These are phyloP conservation scores for Sebastes fasciatus DNA, from an alignment of 2,113 vertebrate species.

Conservation along the genomic window DNA sequence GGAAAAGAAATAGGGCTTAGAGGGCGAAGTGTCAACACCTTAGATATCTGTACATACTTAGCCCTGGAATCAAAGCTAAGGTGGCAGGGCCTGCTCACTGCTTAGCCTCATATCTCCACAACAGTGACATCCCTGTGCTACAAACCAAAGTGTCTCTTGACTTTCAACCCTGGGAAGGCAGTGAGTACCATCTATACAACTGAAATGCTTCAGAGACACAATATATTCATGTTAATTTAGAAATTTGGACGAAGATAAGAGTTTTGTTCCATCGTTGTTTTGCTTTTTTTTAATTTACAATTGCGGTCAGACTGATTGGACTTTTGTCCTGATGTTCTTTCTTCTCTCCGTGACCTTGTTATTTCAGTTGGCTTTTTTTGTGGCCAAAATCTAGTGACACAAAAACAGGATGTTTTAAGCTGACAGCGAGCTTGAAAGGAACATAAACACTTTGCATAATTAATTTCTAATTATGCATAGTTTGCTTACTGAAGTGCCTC, in stretches of 20 bases:
- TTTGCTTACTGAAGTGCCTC: slow-evolving; percentile 52
- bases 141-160: slow-evolving; percentile 71
- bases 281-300: background rate
- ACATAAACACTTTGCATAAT: slow-evolving; percentile 64
- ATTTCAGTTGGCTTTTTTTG: slow-evolving; percentile 30
- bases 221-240: background rate
- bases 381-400: slow-evolving; percentile 45
- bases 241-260: background rate
- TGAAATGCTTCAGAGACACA: slow-evolving; percentile 9
- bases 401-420: slow-evolving; percentile 46
- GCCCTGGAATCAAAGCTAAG: slow-evolving; percentile 78
- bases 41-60: slow-evolving; percentile 82
- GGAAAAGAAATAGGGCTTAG: slow-evolving; percentile 77
- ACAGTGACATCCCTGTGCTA: slow-evolving; percentile 64
- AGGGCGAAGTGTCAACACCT: slow-evolving; percentile 81
- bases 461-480: slow-evolving; percentile 64
- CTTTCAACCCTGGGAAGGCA: slow-evolving; percentile 59
- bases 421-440: slow-evolving; percentile 48
- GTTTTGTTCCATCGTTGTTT: background rate
- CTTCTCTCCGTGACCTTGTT: slow-evolving; percentile 56
- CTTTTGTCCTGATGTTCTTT: slow-evolving; percentile 22
- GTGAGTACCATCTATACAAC: slow-evolving; percentile 22
- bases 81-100: slow-evolving; percentile 72
- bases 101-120: slow-evolving; percentile 70
- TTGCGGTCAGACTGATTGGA: background rate